Base-by-base conservation (phyloP, 1,140 invertebrate genomes). In the Sogatella furcifera region DNA sequence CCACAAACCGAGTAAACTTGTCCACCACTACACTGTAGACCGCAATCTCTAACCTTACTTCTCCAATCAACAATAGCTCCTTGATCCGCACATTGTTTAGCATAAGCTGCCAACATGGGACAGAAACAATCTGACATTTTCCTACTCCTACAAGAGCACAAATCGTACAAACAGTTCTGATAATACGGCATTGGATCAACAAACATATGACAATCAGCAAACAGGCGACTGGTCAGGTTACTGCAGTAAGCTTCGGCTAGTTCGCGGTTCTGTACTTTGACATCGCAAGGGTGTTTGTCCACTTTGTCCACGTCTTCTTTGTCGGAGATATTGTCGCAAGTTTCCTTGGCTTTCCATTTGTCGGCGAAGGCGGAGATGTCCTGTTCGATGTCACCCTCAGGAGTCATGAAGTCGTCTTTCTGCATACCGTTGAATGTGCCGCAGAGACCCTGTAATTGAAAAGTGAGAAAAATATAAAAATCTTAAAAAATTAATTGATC, bases 371-470 rank as follows among this genome's bases (percentile, higher is more conserved):
- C 79, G 9, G 83, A 75, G 0, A 83, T 76, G 0, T 84, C 79
- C 46, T 86, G 82, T 69, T 94, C 91, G 0, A 88, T 71, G 68
- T 93, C 90, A 15, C 86, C 86, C 69, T 92, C 86, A 0, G 86
- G 88, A 0, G 92, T 94, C 6, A 89, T 68, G 71, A 95, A 94
- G 71, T 96, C 92, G 69, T 95, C 90, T 66, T 86, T 86, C 69
- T 91, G 89, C 68, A 91, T 92, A 13, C 81, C 74, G 60, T 88
- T 90, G 69, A 91, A 95, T 0, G 90, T 94, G 17, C 92, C 92
- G 68, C 92, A 96, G 6, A 96, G 77, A 61, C 92, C 92, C 76
- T 83, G 66, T 41, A 69, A 61, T 11, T 58, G n/a, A 28, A 28
- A 4, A 28, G 24, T 28, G 2, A 6, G 24, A 28, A 28, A 6